Conservation (phyloP, 1,140 invertebrate genomes). For the Latrodectus geometricus region DNA sequence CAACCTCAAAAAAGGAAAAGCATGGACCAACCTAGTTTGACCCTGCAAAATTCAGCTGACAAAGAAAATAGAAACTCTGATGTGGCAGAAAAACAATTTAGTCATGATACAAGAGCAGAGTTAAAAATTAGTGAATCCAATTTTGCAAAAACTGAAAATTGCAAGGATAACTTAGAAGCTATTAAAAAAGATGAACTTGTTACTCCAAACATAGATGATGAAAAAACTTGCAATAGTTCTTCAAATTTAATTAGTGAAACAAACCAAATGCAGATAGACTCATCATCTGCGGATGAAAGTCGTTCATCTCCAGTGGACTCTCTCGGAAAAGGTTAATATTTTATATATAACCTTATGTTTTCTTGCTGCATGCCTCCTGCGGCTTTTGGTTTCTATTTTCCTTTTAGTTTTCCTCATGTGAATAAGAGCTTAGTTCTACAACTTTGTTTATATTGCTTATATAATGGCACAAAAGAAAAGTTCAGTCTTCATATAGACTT, state of each 20-base stretch:
- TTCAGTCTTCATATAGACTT: too few relatives aligned
- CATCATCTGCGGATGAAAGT: conserved; percentile 28
- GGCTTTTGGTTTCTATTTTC: background rate
- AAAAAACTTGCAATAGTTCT: background rate
- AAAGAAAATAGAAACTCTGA: background rate
- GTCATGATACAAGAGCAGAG: background rate
- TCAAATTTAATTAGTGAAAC: background rate
- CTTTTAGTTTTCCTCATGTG: too few relatives aligned
- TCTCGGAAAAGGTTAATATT: conserved; percentile 56
- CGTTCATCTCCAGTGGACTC: conserved; percentile 46
- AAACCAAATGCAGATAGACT: background rate
- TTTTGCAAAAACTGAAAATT: background rate
- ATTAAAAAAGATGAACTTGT: background rate
- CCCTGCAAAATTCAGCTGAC: background rate
- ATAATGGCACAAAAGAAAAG: too few relatives aligned
- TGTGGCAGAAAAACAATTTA: background rate
- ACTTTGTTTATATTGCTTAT: too few relatives aligned
- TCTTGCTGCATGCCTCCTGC: background rate
- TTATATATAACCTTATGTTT: background rate
- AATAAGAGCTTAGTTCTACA: too few relatives aligned
- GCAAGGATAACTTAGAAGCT: background rate
- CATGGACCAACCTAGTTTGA: background rate
- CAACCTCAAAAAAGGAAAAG: background rate
- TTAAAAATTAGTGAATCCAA: background rate
- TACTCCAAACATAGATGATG: conserved; percentile 1